Evolutionary conservation across 2,797 vertebrate species (phyloP).

Genomic region (Vultur gryphus): DNA sequence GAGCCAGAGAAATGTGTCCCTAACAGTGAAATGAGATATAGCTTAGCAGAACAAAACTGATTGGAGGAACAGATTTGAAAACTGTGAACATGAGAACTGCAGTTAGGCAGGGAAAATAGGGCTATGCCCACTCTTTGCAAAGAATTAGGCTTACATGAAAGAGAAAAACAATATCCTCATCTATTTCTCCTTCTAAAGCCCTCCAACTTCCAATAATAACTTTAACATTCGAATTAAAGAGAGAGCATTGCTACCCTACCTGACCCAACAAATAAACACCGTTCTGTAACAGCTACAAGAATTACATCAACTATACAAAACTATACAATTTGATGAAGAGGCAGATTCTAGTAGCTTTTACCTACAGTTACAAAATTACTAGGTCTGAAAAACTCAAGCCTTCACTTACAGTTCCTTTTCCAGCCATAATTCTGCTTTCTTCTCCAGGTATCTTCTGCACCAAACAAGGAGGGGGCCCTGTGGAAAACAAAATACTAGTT

Average conservation of each 20-base stretch:
- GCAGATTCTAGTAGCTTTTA: background rate
- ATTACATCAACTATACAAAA: background rate
- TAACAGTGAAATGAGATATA: background rate
- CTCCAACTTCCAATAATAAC: background rate
- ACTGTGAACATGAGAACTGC: background rate
- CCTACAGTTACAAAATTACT: background rate
- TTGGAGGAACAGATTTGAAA: background rate
- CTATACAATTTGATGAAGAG: background rate
- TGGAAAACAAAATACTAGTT: background rate
- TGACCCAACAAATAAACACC: background rate
- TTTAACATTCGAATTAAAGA: background rate
- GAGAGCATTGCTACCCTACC: background rate
- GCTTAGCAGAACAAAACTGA: background rate
- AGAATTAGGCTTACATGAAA: background rate
- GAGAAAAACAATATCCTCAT: background rate
- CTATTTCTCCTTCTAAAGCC: background rate
- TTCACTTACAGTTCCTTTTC: background rate
- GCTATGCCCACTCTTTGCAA: background rate
- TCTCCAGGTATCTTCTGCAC: background rate
- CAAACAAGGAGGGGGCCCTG: background rate
- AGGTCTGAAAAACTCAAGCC: background rate
- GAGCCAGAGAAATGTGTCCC: background rate
- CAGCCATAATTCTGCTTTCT: background rate
- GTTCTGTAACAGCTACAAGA: background rate
- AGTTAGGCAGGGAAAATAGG: background rate